Conservation (phyloP, 1,140 invertebrate species). For the Steinernema khuongi region DNA sequence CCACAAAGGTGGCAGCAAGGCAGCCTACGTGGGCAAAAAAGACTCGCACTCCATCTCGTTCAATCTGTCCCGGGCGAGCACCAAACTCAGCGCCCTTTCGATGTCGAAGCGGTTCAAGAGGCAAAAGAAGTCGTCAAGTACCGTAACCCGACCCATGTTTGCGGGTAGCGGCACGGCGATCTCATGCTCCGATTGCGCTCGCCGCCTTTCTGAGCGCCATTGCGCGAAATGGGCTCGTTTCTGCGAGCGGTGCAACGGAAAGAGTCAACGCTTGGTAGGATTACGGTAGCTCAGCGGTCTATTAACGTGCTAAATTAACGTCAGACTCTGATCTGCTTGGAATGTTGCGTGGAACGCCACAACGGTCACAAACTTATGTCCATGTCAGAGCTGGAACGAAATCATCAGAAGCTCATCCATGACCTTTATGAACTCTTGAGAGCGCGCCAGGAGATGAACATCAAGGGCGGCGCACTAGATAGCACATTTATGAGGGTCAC, state of each 20-base stretch:
- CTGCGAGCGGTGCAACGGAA: conserved; percentile 24
- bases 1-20: conserved; percentile 21
- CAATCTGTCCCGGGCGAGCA: not conserved
- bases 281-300: not conserved
- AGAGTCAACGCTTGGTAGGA: conserved; percentile 14
- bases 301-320: conserved; percentile 23
- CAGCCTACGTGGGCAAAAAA: not conserved
- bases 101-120: conserved; percentile 18
- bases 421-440: conserved; percentile 33
- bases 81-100: not conserved
- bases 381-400: conserved; percentile 30
- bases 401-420: conserved; percentile 31
- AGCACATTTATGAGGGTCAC: conserved; percentile 8
- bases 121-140: conserved; percentile 26
- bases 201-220: conserved; percentile 5
- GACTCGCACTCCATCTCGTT: not conserved
- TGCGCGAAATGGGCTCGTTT: conserved; percentile 25
- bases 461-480: conserved; percentile 4
- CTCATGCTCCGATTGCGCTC: not conserved
- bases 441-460: conserved; percentile 7
- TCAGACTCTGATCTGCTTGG: conserved; percentile 41
- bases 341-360: conserved; percentile 48
- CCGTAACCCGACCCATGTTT: not conserved
- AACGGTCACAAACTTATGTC: conserved; percentile 42
- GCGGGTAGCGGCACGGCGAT: not conserved